Evolutionary conservation across 30 jellyfish, hydroid and myxozoan species (phyloP).

Genomic region (Rhopilema esculentum): DNA sequence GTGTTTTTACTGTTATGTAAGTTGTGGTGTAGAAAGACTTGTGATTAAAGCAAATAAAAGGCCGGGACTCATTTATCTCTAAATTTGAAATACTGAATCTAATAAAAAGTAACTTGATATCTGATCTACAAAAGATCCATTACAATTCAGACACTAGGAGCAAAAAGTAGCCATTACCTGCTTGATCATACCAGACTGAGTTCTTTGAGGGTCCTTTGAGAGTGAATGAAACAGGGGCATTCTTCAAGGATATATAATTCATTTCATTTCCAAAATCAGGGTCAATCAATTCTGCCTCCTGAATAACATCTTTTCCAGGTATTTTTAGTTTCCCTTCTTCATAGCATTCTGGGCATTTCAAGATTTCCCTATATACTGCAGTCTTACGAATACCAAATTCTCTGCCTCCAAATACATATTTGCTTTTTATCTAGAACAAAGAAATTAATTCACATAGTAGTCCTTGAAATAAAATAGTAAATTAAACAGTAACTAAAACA

Average conservation of each 20-base stretch:
- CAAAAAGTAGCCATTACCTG: too few species aligned
- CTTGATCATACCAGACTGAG: conserved; percentile 73
- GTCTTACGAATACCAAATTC: conserved; percentile 58
- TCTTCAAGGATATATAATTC: conserved; percentile 41
- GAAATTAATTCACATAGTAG: too few species aligned
- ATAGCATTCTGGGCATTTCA: conserved; percentile 59
- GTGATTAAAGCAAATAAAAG: too few species aligned
- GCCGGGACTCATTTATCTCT: too few species aligned
- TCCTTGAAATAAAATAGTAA: too few species aligned
- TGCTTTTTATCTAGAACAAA: conserved; percentile 59
- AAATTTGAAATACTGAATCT: too few species aligned
- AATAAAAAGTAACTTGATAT: too few species aligned
- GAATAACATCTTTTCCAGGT: conserved; percentile 12
- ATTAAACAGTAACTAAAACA: too few species aligned
- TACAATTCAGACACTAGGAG: too few species aligned
- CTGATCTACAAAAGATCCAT: too few species aligned
- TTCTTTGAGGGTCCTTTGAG: conserved; percentile 63
- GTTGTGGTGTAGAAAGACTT: too few species aligned
- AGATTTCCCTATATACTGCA: conserved; percentile 49
- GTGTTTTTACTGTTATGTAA: too few species aligned
- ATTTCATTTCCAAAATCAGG: conserved; percentile 78
- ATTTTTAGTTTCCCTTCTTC: conserved; percentile 5
- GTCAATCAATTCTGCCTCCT: conserved; percentile 47
- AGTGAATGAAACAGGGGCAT: conserved; percentile 63
- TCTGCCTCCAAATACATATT: conserved; percentile 64